Conservation (phyloP, 2,113 vertebrate species). For the Tonatia bakeri region DNA sequence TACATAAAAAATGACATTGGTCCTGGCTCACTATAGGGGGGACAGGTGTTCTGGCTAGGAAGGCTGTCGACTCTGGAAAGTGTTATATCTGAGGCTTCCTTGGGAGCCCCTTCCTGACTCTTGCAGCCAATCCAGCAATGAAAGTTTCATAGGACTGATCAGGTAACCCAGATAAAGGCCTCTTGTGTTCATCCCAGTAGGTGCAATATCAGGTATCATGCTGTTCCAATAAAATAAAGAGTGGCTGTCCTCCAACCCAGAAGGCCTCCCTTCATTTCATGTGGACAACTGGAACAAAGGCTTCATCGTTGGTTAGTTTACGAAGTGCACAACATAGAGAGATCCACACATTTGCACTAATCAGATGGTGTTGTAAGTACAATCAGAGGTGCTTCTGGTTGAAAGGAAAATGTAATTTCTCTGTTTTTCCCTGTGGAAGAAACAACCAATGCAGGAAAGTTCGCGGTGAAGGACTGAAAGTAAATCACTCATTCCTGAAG, state of each 20-base stretch:
- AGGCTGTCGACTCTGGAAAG: background rate
- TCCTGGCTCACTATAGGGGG: background rate
- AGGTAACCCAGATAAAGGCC: constrained; percentile 46
- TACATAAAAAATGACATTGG: background rate
- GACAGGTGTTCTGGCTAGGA: background rate
- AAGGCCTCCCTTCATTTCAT: background rate
- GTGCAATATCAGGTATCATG: background rate
- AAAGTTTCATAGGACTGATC: constrained; percentile 43
- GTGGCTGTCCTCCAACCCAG: background rate
- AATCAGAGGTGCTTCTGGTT: constrained; percentile 38
- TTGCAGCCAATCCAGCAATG: constrained; percentile 29
- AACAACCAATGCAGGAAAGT: background rate
- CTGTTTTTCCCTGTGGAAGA: background rate
- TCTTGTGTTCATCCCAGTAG: constrained; percentile 6
- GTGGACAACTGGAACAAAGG: constrained; percentile 27
- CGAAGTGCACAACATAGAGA: background rate
- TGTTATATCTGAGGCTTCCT: background rate
- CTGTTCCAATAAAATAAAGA: constrained; percentile 11
- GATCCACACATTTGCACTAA: background rate
- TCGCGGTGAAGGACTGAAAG: background rate
- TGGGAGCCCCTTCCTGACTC: constrained; percentile 5
- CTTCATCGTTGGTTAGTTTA: background rate
- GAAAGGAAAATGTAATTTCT: background rate
- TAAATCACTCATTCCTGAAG: background rate
- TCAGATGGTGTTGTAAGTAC: background rate